Conservation (phyloP, 2,113 vertebrate genomes). For the Thomomys bottae region DNA sequence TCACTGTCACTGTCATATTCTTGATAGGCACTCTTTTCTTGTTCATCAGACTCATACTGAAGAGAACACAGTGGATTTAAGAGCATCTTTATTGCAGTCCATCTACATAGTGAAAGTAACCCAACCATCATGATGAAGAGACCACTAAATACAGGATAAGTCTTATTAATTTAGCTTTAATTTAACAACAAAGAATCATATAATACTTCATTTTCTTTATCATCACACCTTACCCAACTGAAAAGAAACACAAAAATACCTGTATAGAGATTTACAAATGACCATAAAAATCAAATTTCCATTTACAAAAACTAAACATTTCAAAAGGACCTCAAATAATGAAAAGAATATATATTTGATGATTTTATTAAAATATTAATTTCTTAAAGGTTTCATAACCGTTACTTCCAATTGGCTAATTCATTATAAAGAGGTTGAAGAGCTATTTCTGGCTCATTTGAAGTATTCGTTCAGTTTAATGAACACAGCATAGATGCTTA, state of each 20-base stretch:
- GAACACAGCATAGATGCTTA: background rate
- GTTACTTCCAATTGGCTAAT: slow-evolving; percentile 27
- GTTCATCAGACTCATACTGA: slow-evolving; percentile 98
- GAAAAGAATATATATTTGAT: background rate
- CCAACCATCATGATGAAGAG: background rate
- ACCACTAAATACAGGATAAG: background rate
- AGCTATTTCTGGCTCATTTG: background rate
- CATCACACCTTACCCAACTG: background rate
- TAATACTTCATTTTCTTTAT: background rate
- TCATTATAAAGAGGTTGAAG: background rate
- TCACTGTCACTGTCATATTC: slow-evolving; percentile 99
- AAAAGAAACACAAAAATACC: background rate
- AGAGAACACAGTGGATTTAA: slow-evolving; percentile 20
- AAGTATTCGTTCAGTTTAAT: background rate
- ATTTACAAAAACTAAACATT: background rate
- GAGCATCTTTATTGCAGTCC: background rate
- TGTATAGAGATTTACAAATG: slow-evolving; percentile 31
- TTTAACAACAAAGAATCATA: slow-evolving; percentile 22
- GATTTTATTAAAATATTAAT: background rate
- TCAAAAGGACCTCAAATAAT: background rate
- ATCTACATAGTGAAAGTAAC: background rate
- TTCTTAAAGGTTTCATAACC: background rate
- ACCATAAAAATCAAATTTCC: background rate
- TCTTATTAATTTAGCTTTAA: slow-evolving; percentile 43
- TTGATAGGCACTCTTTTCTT: slow-evolving; percentile 97